phyloP scores from a whole-genome alignment of 2,888 invertebrate species.

The Ditylenchus weischeri region DNA sequence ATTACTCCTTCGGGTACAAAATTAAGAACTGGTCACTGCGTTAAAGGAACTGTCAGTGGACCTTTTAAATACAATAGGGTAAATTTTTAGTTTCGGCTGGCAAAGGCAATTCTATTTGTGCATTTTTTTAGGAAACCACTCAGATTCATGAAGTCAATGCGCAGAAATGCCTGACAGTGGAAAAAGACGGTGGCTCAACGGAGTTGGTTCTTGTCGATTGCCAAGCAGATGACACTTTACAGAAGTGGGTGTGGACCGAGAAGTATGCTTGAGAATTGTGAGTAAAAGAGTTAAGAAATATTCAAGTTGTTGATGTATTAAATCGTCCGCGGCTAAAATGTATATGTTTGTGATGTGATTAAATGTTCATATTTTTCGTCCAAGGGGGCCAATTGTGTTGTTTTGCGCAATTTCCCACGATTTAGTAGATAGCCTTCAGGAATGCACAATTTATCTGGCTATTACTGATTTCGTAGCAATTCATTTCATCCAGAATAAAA shows the following conservation, averaged over 20 bases:
- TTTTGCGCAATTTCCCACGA: too few species aligned
- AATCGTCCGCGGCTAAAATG: too few species aligned
- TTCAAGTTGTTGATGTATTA: too few species aligned
- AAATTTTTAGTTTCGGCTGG: slow-evolving; percentile 24
- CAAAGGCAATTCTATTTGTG: too few species aligned
- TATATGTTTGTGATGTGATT: too few species aligned
- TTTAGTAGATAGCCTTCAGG: too few species aligned
- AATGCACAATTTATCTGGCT: too few species aligned
- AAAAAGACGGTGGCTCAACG: slow-evolving; percentile 26
- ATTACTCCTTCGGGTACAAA: slow-evolving; percentile 74
- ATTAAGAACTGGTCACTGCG: slow-evolving; percentile 83
- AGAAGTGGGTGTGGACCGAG: slow-evolving; percentile 40
- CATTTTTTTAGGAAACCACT: slow-evolving; percentile 42
- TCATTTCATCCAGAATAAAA: too few species aligned
- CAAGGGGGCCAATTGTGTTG: too few species aligned
- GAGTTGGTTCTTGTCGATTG: slow-evolving; percentile 26
- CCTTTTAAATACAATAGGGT: slow-evolving; percentile 86
- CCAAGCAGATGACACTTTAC: slow-evolving; percentile 28
- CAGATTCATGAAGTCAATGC: slow-evolving; percentile 43
- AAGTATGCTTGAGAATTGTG: slow-evolving; percentile 27
- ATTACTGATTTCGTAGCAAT: too few species aligned
- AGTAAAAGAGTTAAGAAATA: too few species aligned
- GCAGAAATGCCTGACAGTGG: slow-evolving; percentile 45
- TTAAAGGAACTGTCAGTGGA: slow-evolving; percentile 86
- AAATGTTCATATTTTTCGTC: too few species aligned